phyloP scores from a whole-genome alignment of 2,113 vertebrate species.

The Chaenocephalus aceratus region DNA sequence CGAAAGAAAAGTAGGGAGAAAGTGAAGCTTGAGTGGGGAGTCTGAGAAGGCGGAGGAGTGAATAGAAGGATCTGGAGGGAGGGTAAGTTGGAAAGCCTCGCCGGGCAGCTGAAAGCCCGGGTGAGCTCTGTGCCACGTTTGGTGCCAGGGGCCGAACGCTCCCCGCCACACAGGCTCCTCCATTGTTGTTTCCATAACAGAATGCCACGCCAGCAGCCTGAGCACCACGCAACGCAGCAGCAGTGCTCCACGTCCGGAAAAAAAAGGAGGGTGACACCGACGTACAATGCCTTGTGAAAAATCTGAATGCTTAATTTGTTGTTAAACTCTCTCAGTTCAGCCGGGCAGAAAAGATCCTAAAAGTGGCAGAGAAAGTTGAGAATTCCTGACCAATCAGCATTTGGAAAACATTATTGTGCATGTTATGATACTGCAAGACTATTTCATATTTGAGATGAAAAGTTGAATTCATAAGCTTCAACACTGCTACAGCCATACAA shows the following conservation, averaged over 20 bases:
- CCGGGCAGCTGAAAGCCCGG: slow-evolving; percentile 54
- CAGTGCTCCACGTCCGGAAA: slow-evolving; percentile 10
- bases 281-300: neutral
- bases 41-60: slow-evolving; percentile 16
- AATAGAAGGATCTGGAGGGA: slow-evolving; percentile 20
- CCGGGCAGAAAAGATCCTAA: neutral
- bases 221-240: slow-evolving; percentile 33
- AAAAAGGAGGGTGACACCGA: slow-evolving; percentile 32
- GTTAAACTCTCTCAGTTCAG: neutral
- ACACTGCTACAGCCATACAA: no score
- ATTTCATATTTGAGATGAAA: no score
- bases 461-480: no score
- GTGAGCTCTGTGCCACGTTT: slow-evolving; percentile 53
- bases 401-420: no score
- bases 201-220: slow-evolving; percentile 53
- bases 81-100: slow-evolving; percentile 28
- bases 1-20: slow-evolving; percentile 9
- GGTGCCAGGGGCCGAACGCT: slow-evolving; percentile 74
- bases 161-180: slow-evolving; percentile 68
- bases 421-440: no score
- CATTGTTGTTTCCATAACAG: slow-evolving; percentile 78
- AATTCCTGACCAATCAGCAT: neutral
- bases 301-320: neutral
- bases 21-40: slow-evolving; percentile 24
- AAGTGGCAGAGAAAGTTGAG: neutral